These are phyloP conservation scores for Stenolophus ochropezus DNA, from an alignment of 2,888 invertebrate genomes.

Conservation along the genomic window DNA sequence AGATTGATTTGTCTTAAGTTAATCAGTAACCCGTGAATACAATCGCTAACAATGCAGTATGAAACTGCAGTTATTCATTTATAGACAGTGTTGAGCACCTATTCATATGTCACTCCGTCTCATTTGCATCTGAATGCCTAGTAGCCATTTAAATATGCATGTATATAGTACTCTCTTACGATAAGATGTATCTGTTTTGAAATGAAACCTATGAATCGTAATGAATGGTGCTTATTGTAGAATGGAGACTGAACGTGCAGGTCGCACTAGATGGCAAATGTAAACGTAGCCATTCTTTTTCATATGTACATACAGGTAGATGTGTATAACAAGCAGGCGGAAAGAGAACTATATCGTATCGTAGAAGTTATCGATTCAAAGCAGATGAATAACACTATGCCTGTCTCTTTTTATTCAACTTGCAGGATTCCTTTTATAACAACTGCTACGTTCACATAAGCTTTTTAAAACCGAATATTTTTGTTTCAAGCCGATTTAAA, in stretches of 20 bases:
- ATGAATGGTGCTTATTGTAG: background rate
- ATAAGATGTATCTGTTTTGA: background rate
- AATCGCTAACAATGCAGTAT: slow-evolving; percentile 20
- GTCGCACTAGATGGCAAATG: background rate
- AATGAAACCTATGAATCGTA: background rate
- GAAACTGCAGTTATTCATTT: slow-evolving; percentile 37
- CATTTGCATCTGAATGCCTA: slow-evolving; percentile 20
- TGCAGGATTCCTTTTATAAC: background rate
- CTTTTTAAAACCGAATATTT: background rate
- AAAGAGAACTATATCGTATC: slow-evolving; percentile 40
- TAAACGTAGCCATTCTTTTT: background rate
- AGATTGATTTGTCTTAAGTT: slow-evolving; percentile 29
- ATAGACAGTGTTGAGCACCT: slow-evolving; percentile 29
- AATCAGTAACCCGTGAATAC: slow-evolving; percentile 27
- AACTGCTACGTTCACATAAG: slow-evolving; percentile 29
- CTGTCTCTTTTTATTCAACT: background rate
- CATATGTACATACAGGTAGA: background rate
- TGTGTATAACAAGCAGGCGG: slow-evolving; percentile 16
- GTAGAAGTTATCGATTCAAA: slow-evolving; percentile 28
- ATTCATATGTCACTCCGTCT: slow-evolving; percentile 22
- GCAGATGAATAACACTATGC: slow-evolving; percentile 2
- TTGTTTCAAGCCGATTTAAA: too few relatives aligned
- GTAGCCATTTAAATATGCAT: slow-evolving; percentile 16
- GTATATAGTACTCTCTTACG: background rate
- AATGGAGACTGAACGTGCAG: background rate